A percentile compares a stretch with the other conserved stretches of the same genome.
phyloP scores from a whole-genome alignment of 1,140 invertebrate species.

The Samia ricini region DNA sequence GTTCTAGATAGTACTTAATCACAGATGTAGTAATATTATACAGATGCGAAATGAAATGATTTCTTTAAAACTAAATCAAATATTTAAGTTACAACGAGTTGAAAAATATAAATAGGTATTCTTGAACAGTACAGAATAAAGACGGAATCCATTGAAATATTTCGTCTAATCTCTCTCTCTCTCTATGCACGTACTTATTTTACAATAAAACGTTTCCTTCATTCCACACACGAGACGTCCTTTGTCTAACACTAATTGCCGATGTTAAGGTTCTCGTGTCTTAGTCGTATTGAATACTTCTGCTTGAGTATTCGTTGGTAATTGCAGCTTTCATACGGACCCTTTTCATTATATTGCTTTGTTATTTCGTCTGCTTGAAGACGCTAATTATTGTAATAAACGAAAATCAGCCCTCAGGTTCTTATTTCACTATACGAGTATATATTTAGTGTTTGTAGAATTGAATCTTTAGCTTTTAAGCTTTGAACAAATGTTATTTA shows the following conservation, averaged over 20 bases:
- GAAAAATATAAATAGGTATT: no score
- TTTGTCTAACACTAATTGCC: slow-evolving; percentile 23
- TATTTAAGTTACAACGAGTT: no score
- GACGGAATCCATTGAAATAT: neutral
- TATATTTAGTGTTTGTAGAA: neutral
- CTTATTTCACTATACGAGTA: slow-evolving; percentile 30
- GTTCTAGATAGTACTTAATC: no score
- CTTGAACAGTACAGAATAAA: neutral
- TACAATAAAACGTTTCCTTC: neutral
- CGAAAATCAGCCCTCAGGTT: slow-evolving; percentile 46
- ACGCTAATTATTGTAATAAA: slow-evolving; percentile 69
- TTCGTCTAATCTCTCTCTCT: neutral
- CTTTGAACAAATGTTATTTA: no score
- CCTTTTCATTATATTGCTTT: slow-evolving; percentile 58
- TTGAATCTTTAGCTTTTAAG: no score
- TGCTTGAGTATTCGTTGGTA: slow-evolving; percentile 39
- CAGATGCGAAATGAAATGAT: no score
- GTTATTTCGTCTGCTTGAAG: slow-evolving; percentile 58
- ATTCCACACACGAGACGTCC: slow-evolving; percentile 2
- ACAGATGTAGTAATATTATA: no score
- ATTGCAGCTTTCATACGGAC: slow-evolving; percentile 54
- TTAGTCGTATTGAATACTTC: slow-evolving; percentile 27
- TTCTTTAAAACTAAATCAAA: no score
- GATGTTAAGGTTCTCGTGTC: slow-evolving; percentile 15
- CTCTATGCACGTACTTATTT: neutral